Evolutionary conservation across 2,888 invertebrate species (phyloP).

Genomic region (Callinectes sapidus): DNA sequence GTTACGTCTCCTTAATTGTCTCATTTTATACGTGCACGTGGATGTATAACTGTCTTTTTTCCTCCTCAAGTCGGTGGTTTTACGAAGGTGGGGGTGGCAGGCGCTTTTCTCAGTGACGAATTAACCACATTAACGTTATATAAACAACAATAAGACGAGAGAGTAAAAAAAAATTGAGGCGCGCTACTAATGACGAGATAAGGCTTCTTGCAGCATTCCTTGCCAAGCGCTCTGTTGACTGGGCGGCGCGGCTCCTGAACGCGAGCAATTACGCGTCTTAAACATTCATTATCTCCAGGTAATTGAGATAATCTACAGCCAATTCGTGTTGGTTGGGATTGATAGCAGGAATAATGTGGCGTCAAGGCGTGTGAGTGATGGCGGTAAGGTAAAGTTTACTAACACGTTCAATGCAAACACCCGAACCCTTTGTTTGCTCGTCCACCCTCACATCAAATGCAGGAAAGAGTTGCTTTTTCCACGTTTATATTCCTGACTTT

Average conservation of each 20-base stretch:
- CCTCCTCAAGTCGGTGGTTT: background rate
- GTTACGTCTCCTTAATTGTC: background rate
- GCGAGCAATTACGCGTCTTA: constrained; percentile 9
- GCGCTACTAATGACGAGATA: background rate
- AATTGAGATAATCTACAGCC: constrained; percentile 33
- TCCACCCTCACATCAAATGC: background rate
- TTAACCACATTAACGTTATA: background rate
- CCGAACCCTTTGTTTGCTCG: background rate
- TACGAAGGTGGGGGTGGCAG: background rate
- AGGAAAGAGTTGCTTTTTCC: background rate
- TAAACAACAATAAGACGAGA: background rate
- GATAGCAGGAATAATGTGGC: constrained; percentile 34
- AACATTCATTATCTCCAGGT: constrained; percentile 33
- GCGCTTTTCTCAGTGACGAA: background rate
- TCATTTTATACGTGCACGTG: background rate
- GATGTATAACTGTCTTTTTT: background rate
- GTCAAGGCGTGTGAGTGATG: background rate
- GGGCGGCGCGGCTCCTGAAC: background rate
- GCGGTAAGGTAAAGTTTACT: constrained; percentile 18
- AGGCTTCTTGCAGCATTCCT: background rate
- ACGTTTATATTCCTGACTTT: constrained; percentile 4
- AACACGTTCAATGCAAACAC: constrained; percentile 8
- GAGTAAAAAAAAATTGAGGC: background rate
- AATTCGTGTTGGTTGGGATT: constrained; percentile 24
- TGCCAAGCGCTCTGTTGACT: background rate